A percentile compares a stretch with the other conserved stretches of the same genome.
Conservation (phyloP, 2,888 invertebrate species). For the Andricus quercusramuli region DNA sequence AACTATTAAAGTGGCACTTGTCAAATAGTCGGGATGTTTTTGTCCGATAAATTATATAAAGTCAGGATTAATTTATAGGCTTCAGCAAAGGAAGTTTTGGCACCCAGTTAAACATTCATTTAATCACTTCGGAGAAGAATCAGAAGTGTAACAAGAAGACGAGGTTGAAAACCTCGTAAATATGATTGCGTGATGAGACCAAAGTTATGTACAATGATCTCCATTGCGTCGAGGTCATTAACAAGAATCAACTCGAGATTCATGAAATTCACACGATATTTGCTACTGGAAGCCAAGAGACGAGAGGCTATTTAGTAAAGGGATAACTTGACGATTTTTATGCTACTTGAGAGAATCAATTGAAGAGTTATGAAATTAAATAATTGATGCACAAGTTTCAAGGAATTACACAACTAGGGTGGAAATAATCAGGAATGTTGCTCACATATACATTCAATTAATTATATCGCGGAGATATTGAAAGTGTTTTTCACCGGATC, state of each 20-base stretch:
- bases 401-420: background rate
- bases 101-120: background rate
- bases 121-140: background rate
- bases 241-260: constrained; percentile 5
- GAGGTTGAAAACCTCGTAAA: constrained; percentile 25
- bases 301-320: background rate
- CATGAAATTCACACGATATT: constrained; percentile 8
- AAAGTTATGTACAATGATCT: background rate
- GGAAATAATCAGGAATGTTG: background rate
- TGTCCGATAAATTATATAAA: background rate
- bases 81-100: background rate
- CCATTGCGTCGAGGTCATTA: constrained; percentile 20
- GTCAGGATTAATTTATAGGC: constrained; percentile 11
- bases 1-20: background rate
- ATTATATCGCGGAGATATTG: background rate
- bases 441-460: background rate
- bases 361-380: background rate
- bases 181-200: constrained; percentile 22
- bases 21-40: constrained; percentile 1
- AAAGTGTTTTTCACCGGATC: constrained; percentile 5
- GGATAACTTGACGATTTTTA: too few relatives aligned
- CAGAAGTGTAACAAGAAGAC: background rate
- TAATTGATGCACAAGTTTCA: background rate
- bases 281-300: background rate
- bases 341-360: too few relatives aligned